phyloP scores from a whole-genome alignment of 2,888 invertebrate species.

The Cyrtodaria siliqua region DNA sequence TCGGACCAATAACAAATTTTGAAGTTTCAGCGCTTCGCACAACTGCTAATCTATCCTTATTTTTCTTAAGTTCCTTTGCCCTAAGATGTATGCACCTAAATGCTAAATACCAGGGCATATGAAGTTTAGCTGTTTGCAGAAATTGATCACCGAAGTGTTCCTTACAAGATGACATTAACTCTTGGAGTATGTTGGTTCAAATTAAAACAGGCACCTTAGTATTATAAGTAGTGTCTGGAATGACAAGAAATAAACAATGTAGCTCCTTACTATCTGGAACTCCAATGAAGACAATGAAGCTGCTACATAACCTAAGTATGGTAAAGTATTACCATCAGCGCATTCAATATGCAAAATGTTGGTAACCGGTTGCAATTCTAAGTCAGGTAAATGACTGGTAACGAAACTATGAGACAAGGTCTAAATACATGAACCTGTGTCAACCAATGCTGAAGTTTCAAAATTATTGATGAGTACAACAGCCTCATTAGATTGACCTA shows the following conservation, averaged over 20 bases:
- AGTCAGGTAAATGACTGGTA: neutral
- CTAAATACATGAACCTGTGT: slow-evolving; percentile 28
- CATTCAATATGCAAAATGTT: slow-evolving; percentile 21
- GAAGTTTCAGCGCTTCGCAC: slow-evolving; percentile 18
- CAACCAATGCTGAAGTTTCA: slow-evolving; percentile 19
- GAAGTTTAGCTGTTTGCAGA: slow-evolving; percentile 12
- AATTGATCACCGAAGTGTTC: slow-evolving; percentile 14
- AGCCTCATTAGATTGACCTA: slow-evolving; percentile 32
- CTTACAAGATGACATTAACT: slow-evolving; percentile 5
- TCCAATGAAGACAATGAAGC: slow-evolving; percentile 7
- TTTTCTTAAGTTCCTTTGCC: slow-evolving; percentile 21
- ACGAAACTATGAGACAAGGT: slow-evolving; percentile 11
- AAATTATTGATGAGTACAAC: slow-evolving; percentile 2
- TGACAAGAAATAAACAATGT: slow-evolving; percentile 24
- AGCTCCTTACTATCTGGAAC: neutral
- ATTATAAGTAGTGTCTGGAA: slow-evolving; percentile 10
- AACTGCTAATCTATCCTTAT: slow-evolving; percentile 17
- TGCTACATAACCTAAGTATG: slow-evolving; percentile 15
- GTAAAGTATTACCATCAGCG: slow-evolving; percentile 26
- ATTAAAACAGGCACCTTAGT: slow-evolving; percentile 14
- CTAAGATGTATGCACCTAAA: slow-evolving; percentile 11
- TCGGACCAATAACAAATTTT: slow-evolving; percentile 27
- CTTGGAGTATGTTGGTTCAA: slow-evolving; percentile 32
- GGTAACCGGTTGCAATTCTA: neutral
- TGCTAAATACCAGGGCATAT: slow-evolving; percentile 22